These are phyloP conservation scores for Suricata suricatta DNA, from an alignment of 2,113 vertebrate species.

Conservation along the genomic window DNA sequence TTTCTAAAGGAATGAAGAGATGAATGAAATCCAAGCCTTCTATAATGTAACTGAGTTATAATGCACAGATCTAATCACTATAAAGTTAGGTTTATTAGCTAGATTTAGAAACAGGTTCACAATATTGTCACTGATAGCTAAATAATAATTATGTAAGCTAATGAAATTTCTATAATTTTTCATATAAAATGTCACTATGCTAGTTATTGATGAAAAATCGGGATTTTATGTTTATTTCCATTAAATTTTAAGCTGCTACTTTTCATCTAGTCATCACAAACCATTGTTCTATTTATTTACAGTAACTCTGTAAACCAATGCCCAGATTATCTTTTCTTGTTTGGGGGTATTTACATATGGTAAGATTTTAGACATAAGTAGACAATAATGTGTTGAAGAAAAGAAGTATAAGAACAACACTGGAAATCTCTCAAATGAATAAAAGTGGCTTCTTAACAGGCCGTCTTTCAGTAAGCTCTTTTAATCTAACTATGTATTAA, in stretches of 20 bases:
- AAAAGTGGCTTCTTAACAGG: background rate
- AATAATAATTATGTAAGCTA: background rate
- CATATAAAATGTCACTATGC: background rate
- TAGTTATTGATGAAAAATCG: background rate
- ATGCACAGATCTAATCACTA: background rate
- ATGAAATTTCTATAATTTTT: background rate
- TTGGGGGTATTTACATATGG: background rate
- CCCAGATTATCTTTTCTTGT: background rate
- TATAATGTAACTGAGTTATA: background rate
- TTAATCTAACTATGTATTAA: background rate
- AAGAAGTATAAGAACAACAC: background rate
- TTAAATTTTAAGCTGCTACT: background rate
- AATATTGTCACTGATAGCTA: background rate
- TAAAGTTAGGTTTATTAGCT: background rate
- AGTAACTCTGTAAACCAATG: background rate
- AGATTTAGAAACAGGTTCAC: background rate
- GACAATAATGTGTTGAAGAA: background rate
- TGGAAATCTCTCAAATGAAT: background rate
- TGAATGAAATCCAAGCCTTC: slow-evolving; percentile 3
- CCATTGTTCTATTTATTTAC: background rate
- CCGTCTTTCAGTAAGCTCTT: background rate
- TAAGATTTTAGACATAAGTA: background rate
- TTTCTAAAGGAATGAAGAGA: background rate
- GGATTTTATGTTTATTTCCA: background rate
- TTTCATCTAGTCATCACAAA: background rate